A percentile compares a stretch with the other conserved stretches of the same genome.
Conservation (phyloP, 2,113 vertebrate genomes). For the Cyanoramphus novaezelandiae region DNA sequence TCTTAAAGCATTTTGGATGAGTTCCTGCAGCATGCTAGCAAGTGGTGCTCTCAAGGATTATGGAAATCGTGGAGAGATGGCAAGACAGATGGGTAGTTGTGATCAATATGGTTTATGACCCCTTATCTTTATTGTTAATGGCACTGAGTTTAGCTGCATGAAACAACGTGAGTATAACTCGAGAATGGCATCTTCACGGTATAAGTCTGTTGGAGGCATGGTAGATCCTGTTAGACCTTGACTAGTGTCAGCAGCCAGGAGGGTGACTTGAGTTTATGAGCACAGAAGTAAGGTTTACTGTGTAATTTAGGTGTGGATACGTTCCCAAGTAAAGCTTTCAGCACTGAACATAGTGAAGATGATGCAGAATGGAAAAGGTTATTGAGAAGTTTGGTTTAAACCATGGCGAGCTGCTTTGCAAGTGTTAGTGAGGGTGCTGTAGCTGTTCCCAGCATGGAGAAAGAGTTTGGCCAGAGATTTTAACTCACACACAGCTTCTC, state of each 20-base stretch:
- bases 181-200: not conserved
- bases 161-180: not conserved
- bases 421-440: not conserved
- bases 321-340: not conserved
- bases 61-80: not conserved
- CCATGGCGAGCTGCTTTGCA: not conserved
- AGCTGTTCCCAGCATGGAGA: not conserved
- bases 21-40: not conserved
- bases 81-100: not conserved
- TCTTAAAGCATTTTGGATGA: slow-evolving; percentile 53
- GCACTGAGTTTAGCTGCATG: not conserved
- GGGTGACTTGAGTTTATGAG: not conserved
- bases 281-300: not conserved
- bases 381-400: not conserved
- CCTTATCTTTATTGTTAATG: not conserved
- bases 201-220: not conserved
- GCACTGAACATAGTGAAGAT: not conserved
- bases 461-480: not conserved
- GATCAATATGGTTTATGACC: not conserved
- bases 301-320: not conserved
- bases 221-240: slow-evolving; percentile 1
- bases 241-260: not conserved
- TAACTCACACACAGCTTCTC: not conserved
- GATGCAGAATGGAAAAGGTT: not conserved
- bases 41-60: slow-evolving; percentile 18